A percentile compares a stretch with the other conserved stretches of the same genome.
These are phyloP conservation scores for Chymomyza caudatula DNA, from an alignment of 2,888 invertebrate genomes.

Conservation along the genomic window DNA sequence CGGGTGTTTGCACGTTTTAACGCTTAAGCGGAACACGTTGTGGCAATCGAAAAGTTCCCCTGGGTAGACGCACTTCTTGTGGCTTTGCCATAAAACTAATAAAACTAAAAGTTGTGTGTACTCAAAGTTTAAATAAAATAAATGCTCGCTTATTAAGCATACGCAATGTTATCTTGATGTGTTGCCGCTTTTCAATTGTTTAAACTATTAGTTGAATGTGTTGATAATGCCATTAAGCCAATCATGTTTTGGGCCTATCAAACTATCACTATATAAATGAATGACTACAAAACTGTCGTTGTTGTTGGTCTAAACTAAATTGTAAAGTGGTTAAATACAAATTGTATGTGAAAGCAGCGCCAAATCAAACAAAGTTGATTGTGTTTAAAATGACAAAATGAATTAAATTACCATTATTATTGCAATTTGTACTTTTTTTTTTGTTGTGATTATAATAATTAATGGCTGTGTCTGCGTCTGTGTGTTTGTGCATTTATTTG, in stretches of 20 bases:
- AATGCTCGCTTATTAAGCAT: slow-evolving; percentile 18
- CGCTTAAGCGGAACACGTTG: slow-evolving; percentile 4
- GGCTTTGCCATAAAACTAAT: not conserved
- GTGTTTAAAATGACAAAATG: slow-evolving; percentile 26
- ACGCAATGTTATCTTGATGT: slow-evolving; percentile 39
- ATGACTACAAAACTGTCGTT: not conserved
- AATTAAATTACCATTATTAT: slow-evolving; percentile 40
- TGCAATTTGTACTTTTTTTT: slow-evolving; percentile 7
- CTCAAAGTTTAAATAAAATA: not conserved
- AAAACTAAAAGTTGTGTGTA: not conserved
- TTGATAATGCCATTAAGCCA: slow-evolving; percentile 51
- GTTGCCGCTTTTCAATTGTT: slow-evolving; percentile 40
- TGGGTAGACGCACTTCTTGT: not conserved
- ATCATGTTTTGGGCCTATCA: slow-evolving; percentile 24
- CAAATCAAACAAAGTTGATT: slow-evolving; percentile 12
- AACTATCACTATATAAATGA: slow-evolving; percentile 40
- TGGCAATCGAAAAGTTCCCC: not conserved
- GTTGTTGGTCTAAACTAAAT: slow-evolving; percentile 9
- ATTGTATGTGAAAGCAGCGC: not conserved
- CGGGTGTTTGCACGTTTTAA: slow-evolving; percentile 59
- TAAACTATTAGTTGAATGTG: slow-evolving; percentile 36
- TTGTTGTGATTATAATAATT: slow-evolving; percentile 27
- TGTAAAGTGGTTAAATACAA: slow-evolving; percentile 4
- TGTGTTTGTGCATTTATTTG: slow-evolving; percentile 2
- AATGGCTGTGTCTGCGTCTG: slow-evolving; percentile 24